phyloP scores from a whole-genome alignment of 2,113 vertebrate genomes.

The Australoheros scitulus region DNA sequence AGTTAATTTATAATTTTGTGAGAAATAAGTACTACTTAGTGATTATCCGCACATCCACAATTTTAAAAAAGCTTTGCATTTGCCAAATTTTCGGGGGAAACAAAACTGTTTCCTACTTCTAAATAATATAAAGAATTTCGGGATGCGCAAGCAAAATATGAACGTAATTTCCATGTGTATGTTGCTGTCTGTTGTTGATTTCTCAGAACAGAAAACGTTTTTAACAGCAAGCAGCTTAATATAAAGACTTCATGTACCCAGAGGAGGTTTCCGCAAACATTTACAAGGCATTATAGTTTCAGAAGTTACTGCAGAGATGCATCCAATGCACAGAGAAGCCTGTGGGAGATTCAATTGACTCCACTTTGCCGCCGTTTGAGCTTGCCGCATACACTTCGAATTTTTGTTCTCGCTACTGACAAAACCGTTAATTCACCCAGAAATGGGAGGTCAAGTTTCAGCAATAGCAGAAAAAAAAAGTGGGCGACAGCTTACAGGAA shows the following conservation, averaged over 20 bases:
- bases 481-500: constrained; percentile 38
- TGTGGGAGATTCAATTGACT: constrained; percentile 71
- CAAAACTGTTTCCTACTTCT: background rate
- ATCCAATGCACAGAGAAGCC: constrained; percentile 42
- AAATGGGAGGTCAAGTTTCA: constrained; percentile 74
- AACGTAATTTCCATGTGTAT: background rate
- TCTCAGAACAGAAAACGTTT: background rate
- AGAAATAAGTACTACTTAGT: background rate
- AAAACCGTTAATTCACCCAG: constrained; percentile 76
- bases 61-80: background rate
- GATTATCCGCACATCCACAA: background rate
- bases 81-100: background rate
- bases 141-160: background rate
- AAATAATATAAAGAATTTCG: background rate
- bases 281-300: constrained; percentile 24
- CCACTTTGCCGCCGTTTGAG: constrained; percentile 67
- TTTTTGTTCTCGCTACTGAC: constrained; percentile 73
- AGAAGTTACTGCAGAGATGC: constrained; percentile 27
- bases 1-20: background rate
- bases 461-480: constrained; percentile 24
- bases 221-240: background rate
- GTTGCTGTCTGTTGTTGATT: background rate
- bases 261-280: constrained; percentile 37
- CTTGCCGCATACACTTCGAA: constrained; percentile 62
- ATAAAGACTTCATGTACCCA: background rate